A percentile compares a stretch with the other conserved stretches of the same genome.
Evolutionary conservation across 2,888 invertebrate genomes (phyloP).

Genomic region (Shargacucullia verbasci): DNA sequence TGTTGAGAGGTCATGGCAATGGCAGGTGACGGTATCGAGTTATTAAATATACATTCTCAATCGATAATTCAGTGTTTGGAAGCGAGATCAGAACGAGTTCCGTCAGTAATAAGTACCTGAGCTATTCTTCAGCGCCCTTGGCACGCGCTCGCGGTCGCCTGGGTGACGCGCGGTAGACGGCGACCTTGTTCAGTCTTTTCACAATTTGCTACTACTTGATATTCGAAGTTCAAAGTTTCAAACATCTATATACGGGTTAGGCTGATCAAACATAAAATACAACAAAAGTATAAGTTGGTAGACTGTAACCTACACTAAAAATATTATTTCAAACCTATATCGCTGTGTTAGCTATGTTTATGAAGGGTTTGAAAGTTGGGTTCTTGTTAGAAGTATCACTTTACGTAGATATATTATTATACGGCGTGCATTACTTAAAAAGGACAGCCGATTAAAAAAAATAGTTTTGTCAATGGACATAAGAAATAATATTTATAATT

Average conservation of each 20-base stretch:
- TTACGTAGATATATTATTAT: no score
- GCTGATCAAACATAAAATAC: no score
- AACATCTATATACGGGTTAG: conserved; percentile 6
- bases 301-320: no score
- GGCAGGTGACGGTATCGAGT: background rate
- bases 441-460: no score
- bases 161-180: conserved; percentile 51
- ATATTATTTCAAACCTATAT: no score
- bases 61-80: conserved; percentile 6
- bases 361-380: no score
- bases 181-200: conserved; percentile 59
- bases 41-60: conserved; percentile 2
- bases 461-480: no score
- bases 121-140: conserved; percentile 51
- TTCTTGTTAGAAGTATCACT: no score
- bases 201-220: conserved; percentile 39
- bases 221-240: conserved; percentile 26
- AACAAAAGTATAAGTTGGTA: no score
- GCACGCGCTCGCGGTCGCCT: conserved; percentile 57
- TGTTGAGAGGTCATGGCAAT: conserved; percentile 3
- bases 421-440: no score
- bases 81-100: conserved; percentile 30
- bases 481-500: no score
- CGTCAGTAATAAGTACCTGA: conserved; percentile 14
- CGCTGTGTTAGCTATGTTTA: no score